Base-by-base conservation (phyloP, 2,113 vertebrate genomes). In the Onychostoma macrolepis region DNA sequence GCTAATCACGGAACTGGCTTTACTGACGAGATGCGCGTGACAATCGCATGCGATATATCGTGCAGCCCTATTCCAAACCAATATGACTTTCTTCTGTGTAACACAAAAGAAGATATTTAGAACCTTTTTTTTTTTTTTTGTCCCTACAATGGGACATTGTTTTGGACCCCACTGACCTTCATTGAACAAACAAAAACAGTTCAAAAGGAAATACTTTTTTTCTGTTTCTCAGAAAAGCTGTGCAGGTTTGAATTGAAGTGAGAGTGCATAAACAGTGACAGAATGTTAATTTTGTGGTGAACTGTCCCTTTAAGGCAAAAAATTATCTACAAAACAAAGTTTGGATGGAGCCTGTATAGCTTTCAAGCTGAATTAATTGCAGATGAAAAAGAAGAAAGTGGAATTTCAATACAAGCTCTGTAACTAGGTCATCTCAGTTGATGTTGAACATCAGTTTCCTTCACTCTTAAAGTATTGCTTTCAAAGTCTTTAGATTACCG, bases 371-470 rank as follows among this genome's bases (percentile, higher is more conserved):
- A 76, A 76, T 76, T 48, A 28, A 28, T 48, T 76, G n/a, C 38
- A 80, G 11, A 80, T 38, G 5, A 56, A 41, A 33, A 80, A 63
- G 30, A 24, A n/a, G 53, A 80, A 38, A 26, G 36, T 41, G 78
- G 12, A 41, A 41, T 63, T 26, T 38, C 19, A 80, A 41, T 80
- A 26, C 53, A 56, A 63, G 78, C 33, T 41, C 12, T 80, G 11
- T 80, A 80, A 80, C 78, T 81, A 65, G 36, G 80, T 81, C 80
- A 67, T 45, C 53, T 61, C 56, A 65, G 36, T 81, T 65, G 12
- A 43, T 65, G 79, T 28, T 63, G 58, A 65, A 65, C 58, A 65
- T 65, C 6, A 9, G 8, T 67, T 67, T 45, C 4, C 36, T 67
- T 65, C 17, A 30, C 33, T 81, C n/a, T 65, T 81, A 43, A 67